Evolutionary conservation across 1,140 invertebrate species (phyloP).

Genomic region (Saccostrea glomerata): DNA sequence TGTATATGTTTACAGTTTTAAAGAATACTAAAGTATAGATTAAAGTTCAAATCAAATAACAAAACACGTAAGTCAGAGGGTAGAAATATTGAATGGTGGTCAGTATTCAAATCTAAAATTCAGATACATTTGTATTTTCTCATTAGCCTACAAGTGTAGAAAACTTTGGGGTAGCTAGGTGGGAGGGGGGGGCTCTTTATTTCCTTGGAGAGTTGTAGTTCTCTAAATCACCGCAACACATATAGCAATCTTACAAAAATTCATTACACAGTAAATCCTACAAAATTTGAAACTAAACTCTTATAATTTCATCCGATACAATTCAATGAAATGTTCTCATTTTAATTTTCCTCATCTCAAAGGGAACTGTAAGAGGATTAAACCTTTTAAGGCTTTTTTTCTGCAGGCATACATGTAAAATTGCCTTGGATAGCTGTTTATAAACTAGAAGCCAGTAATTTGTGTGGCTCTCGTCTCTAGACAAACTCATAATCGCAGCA

Average conservation of each 20-base stretch:
- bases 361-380: conserved; percentile 9
- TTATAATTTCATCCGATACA: neutral
- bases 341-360: conserved; percentile 5
- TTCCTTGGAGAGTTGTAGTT: too few species aligned
- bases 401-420: neutral
- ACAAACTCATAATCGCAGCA: neutral
- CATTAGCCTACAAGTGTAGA: too few species aligned
- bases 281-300: neutral
- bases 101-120: too few species aligned
- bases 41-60: neutral
- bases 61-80: too few species aligned
- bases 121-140: too few species aligned
- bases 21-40: neutral
- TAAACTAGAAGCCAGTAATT: neutral
- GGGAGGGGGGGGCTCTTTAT: too few species aligned
- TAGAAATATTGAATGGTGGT: too few species aligned
- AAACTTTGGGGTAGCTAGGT: too few species aligned
- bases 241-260: neutral
- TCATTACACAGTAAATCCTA: neutral
- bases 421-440: neutral
- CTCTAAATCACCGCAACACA: neutral
- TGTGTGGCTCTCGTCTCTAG: neutral
- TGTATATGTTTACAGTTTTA: neutral
- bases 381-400: conserved; percentile 1
- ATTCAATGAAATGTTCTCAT: neutral